Base-by-base conservation (phyloP, 2,113 vertebrate species). In the human region DNA sequence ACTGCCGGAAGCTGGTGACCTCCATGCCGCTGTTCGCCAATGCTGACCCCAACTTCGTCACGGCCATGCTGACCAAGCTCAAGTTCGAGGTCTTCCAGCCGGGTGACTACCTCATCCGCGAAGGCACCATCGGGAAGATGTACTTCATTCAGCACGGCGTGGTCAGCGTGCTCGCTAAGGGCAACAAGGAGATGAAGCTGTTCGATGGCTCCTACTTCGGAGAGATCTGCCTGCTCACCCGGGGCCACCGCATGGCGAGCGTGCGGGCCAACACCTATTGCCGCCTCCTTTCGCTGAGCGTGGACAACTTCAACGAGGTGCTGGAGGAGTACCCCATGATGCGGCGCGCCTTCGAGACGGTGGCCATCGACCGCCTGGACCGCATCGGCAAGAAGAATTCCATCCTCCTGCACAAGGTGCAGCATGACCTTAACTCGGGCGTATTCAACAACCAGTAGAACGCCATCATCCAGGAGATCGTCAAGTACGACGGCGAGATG, bases 321-420 rank as follows among this genome's bases (percentile, higher is more conserved):
- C 98, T 99, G 97, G 99, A 99, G 98, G 99, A 99, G 98, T 99
- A 99, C 88, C 99, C 99, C 96, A 99, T 99, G 99, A 99, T 99
- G 99, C 98, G 99, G 92, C 98, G 99, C 8, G 99, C 99, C 94
- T 99, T 99, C 0, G 99, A 99, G 98, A 99, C 99, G 0, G 99
- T 99, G 2, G 99, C 99, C 98, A 99, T 99, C 1, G 99, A 99
- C 99, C 99, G 99, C 86, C 98, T 99, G 3, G 99, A 99, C 98
- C 99, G 99, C 93, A 99, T 99, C 17, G 99, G 99, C 43, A 99
- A 99, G 98, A 99, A 99, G 98, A 99, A 99, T 96, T 99, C 99
- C 0, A 99, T 99, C 97, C 98, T 99, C 70, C 99, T 99, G 98
- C 99, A 99, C 99, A 99, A 99, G 98, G 99, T 99, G 61, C 99